Evolutionary conservation across 1,140 invertebrate species (phyloP), one percentile per base, ranked within the genome.

Genomic region (Arion vulgaris): DNA sequence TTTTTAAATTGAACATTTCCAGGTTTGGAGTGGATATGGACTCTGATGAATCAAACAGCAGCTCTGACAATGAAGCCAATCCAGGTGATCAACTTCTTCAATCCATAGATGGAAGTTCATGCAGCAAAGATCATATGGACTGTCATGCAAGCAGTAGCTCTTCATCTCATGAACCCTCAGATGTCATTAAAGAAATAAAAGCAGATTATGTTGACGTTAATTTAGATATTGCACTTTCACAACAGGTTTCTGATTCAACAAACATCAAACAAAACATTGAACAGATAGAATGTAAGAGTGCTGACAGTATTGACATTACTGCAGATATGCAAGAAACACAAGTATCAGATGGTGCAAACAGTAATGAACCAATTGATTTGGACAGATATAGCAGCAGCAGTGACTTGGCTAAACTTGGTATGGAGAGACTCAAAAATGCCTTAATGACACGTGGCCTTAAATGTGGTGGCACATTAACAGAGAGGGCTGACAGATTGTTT

Each of bases 401-500:
- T 39, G 89, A 91, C 26, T 84, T 93, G 71, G 87, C 91, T 72
- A n/a, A n/a, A 0, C 78, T 93, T n/a, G 91, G 92, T 23, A 85
- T 93, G 15, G 90, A 93, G 26, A 83, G 78, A 68, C 82, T 93
- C 26, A 93, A 93, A 84, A 28, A 51, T n/a, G 91, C 85, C 13
- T 85, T 93, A 53, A 86, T 88, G 82, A 80, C 74, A 26, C 82
- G 89, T 23, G 91, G 92, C 15, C 74, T 93, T 32, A 93, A 93
- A 84, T 93, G 92, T 89, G 93, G 93, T 28, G 93, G 93, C 23
- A 92, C 89, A 26, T 78, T 93, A 13, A 38, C 90, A 73, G 86
- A 93, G 78, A 83, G 93, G 75, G 93, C 92, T 13, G 81, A 90
- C 51, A 87, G 93, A 82, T 85, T 93, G 28, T 93, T 89, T 78